Evolutionary conservation across 1,140 invertebrate genomes (phyloP).

Genomic region (Babylonia areolata): DNA sequence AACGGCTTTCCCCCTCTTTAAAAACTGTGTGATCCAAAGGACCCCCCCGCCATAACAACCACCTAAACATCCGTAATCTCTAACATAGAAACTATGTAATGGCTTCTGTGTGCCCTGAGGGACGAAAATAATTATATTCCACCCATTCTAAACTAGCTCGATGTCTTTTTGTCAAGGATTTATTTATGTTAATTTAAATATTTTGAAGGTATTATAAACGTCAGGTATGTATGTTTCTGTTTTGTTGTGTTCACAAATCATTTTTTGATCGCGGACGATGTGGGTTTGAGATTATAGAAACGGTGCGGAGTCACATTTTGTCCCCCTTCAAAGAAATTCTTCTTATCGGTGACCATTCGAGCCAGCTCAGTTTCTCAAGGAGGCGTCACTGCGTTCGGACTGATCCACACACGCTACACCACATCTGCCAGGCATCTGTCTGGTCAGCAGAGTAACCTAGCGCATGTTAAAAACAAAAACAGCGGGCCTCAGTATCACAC

Average conservation of each 20-base stretch:
- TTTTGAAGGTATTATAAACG: background rate
- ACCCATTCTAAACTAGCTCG: background rate
- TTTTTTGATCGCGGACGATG: background rate
- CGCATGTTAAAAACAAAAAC: too few species aligned
- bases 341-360: background rate
- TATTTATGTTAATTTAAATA: background rate
- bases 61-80: constrained; percentile 31
- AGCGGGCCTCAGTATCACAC: too few species aligned
- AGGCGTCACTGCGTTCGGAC: too few species aligned
- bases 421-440: too few species aligned
- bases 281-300: background rate
- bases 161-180: background rate
- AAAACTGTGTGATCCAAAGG: background rate
- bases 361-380: background rate
- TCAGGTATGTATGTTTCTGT: too few species aligned
- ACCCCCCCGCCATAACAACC: constrained; percentile 19
- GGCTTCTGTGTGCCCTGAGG: background rate
- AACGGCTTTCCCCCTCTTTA: background rate
- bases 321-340: background rate
- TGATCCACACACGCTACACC: background rate
- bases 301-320: background rate
- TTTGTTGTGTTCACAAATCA: background rate
- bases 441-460: too few species aligned
- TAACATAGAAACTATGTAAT: constrained; percentile 18
- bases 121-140: background rate